Conservation (phyloP, 2,797 vertebrate species). For the Remorina albescens region DNA sequence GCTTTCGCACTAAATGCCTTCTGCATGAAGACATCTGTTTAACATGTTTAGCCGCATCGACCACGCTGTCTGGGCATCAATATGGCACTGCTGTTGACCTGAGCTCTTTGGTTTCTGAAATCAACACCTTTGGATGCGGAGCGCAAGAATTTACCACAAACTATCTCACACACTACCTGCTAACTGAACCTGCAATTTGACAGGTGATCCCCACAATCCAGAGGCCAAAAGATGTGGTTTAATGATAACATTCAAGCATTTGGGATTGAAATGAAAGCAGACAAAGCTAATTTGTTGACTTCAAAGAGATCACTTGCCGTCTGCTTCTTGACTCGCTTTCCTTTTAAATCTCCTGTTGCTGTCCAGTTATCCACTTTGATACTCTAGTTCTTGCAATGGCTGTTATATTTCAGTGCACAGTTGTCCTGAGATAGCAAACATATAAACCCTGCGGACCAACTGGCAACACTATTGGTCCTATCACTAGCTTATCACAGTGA, state of each 20-base stretch:
- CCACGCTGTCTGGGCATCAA: conserved; percentile 34
- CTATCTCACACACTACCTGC: not conserved
- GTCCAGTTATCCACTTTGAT: not conserved
- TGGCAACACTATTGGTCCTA: not conserved
- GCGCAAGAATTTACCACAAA: conserved; percentile 2
- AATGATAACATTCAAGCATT: no score
- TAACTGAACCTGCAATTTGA: conserved; percentile 4
- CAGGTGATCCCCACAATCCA: not conserved
- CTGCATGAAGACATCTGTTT: conserved; percentile 66
- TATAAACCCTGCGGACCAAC: not conserved
- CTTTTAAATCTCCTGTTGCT: not conserved
- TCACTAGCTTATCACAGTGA: no score
- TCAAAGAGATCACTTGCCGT: not conserved
- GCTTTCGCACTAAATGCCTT: conserved; percentile 59
- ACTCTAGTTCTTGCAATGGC: not conserved
- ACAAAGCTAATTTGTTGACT: not conserved
- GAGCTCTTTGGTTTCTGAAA: conserved; percentile 33
- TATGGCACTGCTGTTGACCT: conserved; percentile 17
- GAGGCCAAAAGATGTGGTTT: not conserved
- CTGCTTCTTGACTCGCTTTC: not conserved
- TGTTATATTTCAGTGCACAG: not conserved
- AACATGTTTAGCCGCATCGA: conserved; percentile 41
- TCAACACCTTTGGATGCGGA: conserved; percentile 15
- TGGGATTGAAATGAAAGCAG: not conserved
- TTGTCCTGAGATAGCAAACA: not conserved